Conservation (phyloP, 2,888 invertebrate species). For the Euzophera pinguis region DNA sequence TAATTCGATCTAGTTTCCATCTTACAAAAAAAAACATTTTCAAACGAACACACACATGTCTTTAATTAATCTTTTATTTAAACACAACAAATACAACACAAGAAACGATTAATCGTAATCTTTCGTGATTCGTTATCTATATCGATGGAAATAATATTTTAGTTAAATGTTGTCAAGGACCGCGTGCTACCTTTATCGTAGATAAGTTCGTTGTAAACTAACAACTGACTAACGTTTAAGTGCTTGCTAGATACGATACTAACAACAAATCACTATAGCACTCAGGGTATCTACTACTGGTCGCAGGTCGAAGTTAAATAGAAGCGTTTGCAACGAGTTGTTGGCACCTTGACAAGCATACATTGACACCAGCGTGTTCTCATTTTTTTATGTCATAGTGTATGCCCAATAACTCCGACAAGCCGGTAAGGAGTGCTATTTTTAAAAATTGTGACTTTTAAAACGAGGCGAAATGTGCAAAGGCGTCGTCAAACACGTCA, state of each 20-base stretch:
- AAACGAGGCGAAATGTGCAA: no score
- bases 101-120: not conserved
- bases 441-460: no score
- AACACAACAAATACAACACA: not conserved
- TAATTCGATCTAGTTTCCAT: constrained; percentile 20
- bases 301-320: no score
- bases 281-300: not conserved
- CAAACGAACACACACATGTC: not conserved
- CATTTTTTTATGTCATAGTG: no score
- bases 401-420: no score
- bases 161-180: constrained; percentile 3
- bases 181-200: constrained; percentile 1
- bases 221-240: not conserved
- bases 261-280: not conserved
- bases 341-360: no score
- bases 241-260: not conserved
- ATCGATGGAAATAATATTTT: not conserved
- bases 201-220: constrained; percentile 1
- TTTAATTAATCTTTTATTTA: not conserved
- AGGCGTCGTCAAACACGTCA: no score
- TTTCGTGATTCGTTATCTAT: not conserved
- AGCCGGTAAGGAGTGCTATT: no score
- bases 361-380: no score
- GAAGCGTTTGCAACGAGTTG: no score
- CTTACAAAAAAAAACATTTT: not conserved